Evolutionary conservation across 2,113 vertebrate genomes (phyloP).

Genomic region (Pungitius pungitius): DNA sequence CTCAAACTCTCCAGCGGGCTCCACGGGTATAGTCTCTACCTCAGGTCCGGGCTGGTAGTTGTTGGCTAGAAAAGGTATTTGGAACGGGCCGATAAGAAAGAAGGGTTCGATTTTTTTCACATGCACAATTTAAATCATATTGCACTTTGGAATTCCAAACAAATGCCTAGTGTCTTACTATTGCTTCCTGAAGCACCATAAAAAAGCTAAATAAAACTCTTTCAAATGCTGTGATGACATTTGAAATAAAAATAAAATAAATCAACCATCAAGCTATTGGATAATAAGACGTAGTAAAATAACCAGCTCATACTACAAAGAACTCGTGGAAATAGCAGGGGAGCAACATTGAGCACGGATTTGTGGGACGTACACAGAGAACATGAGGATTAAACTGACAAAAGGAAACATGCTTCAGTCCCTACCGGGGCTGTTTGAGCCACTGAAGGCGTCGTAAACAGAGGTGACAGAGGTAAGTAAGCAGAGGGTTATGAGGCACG

Average conservation of each 20-base stretch:
- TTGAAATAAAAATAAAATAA: conserved; percentile 63
- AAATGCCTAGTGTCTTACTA: conserved; percentile 52
- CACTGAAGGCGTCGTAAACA: conserved; percentile 72
- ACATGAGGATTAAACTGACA: conserved; percentile 78
- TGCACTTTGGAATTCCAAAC: conserved; percentile 60
- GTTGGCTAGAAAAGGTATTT: conserved; percentile 91
- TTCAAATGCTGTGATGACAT: conserved; percentile 52
- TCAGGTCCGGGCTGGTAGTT: conserved; percentile 90
- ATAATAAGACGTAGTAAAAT: conserved; percentile 60
- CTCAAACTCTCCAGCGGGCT: conserved; percentile 88
- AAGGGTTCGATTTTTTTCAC: conserved; percentile 68
- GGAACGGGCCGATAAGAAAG: conserved; percentile 88
- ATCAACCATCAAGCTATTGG: conserved; percentile 49
- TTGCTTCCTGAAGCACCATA: conserved; percentile 36
- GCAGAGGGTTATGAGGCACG: conserved; percentile 91
- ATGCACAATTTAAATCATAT: conserved; percentile 74
- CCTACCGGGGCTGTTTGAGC: conserved; percentile 81
- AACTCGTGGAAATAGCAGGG: conserved; percentile 44
- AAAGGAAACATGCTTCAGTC: conserved; percentile 82
- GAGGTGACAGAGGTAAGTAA: conserved; percentile 87
- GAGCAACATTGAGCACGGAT: conserved; percentile 53
- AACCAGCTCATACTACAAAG: conserved; percentile 61
- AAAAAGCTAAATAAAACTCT: conserved; percentile 23
- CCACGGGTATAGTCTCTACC: conserved; percentile 90
- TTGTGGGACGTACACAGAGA: conserved; percentile 69